Evolutionary conservation across 2,888 invertebrate species (phyloP).

Genomic region (Mystacides longicornis): DNA sequence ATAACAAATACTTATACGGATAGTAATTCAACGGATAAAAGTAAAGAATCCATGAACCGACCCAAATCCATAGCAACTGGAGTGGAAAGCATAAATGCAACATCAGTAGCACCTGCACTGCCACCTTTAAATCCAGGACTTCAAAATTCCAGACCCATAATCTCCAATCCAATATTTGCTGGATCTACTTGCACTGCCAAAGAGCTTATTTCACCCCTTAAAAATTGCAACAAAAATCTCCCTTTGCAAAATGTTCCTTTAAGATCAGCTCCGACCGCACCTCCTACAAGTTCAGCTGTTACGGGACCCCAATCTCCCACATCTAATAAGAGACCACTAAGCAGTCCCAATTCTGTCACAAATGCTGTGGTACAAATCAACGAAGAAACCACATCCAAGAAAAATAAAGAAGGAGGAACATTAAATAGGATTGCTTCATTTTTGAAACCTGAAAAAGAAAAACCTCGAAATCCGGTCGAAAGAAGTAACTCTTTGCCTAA

Average conservation of each 20-base stretch:
- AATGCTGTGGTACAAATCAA: conserved; percentile 39
- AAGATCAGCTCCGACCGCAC: conserved; percentile 51
- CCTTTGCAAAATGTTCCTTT: conserved; percentile 46
- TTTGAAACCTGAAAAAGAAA: conserved; percentile 54
- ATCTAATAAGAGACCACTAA: conserved; percentile 45
- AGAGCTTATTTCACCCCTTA: conserved; percentile 59
- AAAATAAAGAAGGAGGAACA: conserved; percentile 50
- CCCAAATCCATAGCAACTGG: conserved; percentile 41
- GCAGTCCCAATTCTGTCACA: conserved; percentile 34
- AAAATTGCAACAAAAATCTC: conserved; percentile 37
- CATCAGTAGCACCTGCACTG: conserved; percentile 43
- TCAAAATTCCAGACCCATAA: conserved; percentile 58
- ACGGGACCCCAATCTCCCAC: conserved; percentile 32
- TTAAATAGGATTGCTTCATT: conserved; percentile 72
- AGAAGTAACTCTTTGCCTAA: conserved; percentile 54
- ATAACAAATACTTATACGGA: conserved; percentile 20
- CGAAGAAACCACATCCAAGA: conserved; percentile 43
- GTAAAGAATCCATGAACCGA: conserved; percentile 41
- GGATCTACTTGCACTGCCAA: conserved; percentile 74
- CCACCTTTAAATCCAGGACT: conserved; percentile 58
- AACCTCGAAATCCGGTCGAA: conserved; percentile 44
- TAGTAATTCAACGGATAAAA: conserved; percentile 36
- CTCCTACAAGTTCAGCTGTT: conserved; percentile 27
- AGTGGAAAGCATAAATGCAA: conserved; percentile 39
- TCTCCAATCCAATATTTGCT: conserved; percentile 75